phyloP scores from a whole-genome alignment of 2,888 invertebrate species.

The Lithophane socia region DNA sequence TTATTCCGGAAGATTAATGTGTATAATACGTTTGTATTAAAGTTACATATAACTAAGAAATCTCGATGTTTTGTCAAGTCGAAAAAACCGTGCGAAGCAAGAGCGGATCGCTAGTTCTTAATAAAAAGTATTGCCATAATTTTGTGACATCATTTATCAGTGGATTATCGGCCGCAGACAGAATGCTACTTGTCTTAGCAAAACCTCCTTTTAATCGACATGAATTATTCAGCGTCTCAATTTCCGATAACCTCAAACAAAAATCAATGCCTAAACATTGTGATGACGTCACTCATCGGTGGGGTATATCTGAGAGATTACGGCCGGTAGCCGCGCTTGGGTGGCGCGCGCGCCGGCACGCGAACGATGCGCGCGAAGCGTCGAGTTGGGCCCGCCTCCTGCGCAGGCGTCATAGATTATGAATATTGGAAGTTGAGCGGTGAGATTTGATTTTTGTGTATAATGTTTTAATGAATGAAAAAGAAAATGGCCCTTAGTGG shows the following conservation, averaged over 20 bases:
- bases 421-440: conserved; percentile 39
- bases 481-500: no score
- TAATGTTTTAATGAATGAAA: no score
- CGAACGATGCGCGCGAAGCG: conserved; percentile 81
- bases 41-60: no score
- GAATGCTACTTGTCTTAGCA: neutral
- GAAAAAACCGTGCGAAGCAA: no score
- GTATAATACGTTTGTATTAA: no score
- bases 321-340: conserved; percentile 83
- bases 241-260: conserved; percentile 36
- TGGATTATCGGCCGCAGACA: neutral
- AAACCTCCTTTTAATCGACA: conserved; percentile 22
- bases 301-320: conserved; percentile 62
- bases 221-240: conserved; percentile 26
- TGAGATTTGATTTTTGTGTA: neutral
- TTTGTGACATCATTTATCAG: neutral
- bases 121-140: neutral
- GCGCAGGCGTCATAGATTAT: conserved; percentile 79
- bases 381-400: conserved; percentile 80
- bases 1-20: no score
- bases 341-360: conserved; percentile 85
- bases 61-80: no score
- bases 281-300: conserved; percentile 62
- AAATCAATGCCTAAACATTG: conserved; percentile 49
- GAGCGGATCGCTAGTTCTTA: neutral